phyloP scores from a whole-genome alignment of 1,140 invertebrate genomes.

The Zaprionus davidi region DNA sequence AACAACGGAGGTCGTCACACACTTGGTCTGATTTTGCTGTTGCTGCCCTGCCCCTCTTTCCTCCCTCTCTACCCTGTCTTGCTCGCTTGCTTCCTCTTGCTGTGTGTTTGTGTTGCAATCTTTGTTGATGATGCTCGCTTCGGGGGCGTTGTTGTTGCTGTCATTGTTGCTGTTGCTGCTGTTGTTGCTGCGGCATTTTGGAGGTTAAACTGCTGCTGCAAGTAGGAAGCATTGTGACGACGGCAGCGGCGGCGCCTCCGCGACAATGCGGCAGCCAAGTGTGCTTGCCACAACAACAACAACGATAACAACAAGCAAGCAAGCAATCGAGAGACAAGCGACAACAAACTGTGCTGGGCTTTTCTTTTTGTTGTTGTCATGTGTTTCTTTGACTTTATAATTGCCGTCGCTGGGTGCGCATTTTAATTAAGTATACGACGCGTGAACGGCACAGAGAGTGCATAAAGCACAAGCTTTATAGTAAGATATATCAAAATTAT shows the following conservation, averaged over 20 bases:
- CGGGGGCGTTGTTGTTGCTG: constrained; percentile 49
- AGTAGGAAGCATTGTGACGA: constrained; percentile 76
- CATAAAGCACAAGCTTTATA: constrained; percentile 17
- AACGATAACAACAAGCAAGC: constrained; percentile 17
- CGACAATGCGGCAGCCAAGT: constrained; percentile 66
- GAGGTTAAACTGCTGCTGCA: constrained; percentile 71
- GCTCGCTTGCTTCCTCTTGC: background rate
- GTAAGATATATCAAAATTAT: constrained; percentile 30
- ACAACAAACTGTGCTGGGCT: background rate
- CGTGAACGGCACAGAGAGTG: constrained; percentile 50
- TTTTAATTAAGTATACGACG: constrained; percentile 77
- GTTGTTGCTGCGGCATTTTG: constrained; percentile 49
- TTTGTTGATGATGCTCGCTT: constrained; percentile 43
- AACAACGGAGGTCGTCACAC: constrained; percentile 71
- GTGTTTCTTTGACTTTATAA: background rate
- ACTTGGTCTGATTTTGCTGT: constrained; percentile 75
- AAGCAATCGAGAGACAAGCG: constrained; percentile 11
- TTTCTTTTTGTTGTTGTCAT: no score
- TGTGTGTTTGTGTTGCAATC: constrained; percentile 60
- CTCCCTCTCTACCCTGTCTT: background rate
- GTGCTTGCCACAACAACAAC: background rate
- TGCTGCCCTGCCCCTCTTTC: constrained; percentile 14
- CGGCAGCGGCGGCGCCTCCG: constrained; percentile 41
- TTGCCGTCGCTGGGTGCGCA: constrained; percentile 50
- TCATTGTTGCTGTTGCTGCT: constrained; percentile 31